phyloP scores from a whole-genome alignment of 2,888 invertebrate species.

The Yponomeuta malinellus region DNA sequence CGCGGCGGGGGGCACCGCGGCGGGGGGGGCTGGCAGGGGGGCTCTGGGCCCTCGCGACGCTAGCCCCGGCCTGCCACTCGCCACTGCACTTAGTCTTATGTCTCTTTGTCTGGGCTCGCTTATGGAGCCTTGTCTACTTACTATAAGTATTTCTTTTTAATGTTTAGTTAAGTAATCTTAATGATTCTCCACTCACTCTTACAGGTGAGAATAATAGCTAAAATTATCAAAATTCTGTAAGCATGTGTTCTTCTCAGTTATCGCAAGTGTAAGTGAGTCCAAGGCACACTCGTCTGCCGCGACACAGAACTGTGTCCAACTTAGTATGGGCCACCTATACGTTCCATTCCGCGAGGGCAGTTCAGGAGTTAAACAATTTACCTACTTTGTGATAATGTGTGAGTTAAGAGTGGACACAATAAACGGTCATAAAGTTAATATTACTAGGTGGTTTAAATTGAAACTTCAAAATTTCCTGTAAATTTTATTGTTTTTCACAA shows the following conservation, averaged over 20 bases:
- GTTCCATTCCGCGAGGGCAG: too few relatives aligned
- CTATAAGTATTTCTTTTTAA: background rate
- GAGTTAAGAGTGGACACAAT: background rate
- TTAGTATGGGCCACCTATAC: too few relatives aligned
- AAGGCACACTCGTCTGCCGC: background rate
- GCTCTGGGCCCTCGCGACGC: constrained; percentile 70
- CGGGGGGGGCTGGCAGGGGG: constrained; percentile 77
- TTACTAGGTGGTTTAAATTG: too few relatives aligned
- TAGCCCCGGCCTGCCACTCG: constrained; percentile 28
- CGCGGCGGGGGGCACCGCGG: constrained; percentile 74
- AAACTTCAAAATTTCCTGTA: background rate
- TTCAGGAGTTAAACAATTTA: background rate
- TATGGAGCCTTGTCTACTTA: background rate
- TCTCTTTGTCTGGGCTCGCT: constrained; percentile 3
- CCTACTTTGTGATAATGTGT: background rate
- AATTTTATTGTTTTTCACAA: too few relatives aligned
- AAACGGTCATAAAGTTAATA: background rate
- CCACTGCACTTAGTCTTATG: constrained; percentile 16
- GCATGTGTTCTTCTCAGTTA: background rate
- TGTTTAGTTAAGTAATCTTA: background rate
- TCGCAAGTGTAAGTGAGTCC: background rate
- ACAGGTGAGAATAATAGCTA: background rate
- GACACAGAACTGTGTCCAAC: too few relatives aligned
- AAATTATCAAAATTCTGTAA: background rate
- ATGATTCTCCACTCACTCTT: too few relatives aligned